These are phyloP conservation scores for Cataglyphis altisquamis DNA, from an alignment of 2,888 invertebrate genomes.

Conservation along the genomic window DNA sequence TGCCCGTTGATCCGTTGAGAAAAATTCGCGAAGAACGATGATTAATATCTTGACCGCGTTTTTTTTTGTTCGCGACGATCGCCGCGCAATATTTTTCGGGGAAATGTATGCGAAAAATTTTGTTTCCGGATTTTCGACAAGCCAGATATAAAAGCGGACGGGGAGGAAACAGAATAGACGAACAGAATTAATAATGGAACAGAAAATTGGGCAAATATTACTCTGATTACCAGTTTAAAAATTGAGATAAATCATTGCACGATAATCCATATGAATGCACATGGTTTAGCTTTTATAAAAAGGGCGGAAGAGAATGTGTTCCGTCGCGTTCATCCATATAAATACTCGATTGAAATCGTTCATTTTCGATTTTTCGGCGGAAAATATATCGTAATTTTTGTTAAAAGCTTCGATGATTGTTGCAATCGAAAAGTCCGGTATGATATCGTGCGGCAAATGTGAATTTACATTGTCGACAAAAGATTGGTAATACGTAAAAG, in stretches of 20 bases:
- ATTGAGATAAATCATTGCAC: conserved; percentile 7
- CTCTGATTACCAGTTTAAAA: background rate
- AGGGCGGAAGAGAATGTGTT: background rate
- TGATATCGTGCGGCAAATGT: background rate
- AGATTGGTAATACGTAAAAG: background rate
- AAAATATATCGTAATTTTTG: conserved; percentile 1
- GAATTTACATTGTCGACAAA: conserved; percentile 5
- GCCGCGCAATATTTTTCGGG: background rate
- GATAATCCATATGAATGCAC: background rate
- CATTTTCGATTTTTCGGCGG: background rate
- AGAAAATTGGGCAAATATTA: conserved; percentile 14
- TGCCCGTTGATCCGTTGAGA: conserved; percentile 6
- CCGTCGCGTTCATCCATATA: background rate
- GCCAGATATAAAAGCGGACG: background rate
- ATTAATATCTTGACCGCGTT: conserved; percentile 14
- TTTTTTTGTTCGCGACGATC: background rate
- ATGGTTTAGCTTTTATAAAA: background rate
- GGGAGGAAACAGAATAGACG: background rate
- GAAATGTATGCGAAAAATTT: background rate
- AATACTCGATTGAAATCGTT: background rate
- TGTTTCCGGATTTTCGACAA: background rate
- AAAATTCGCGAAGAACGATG: conserved; percentile 30
- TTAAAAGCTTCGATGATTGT: background rate
- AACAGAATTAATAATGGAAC: background rate
- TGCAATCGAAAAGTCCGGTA: background rate